Conservation (phyloP, 2,888 invertebrate genomes). For the Lithophane ornitopus region DNA sequence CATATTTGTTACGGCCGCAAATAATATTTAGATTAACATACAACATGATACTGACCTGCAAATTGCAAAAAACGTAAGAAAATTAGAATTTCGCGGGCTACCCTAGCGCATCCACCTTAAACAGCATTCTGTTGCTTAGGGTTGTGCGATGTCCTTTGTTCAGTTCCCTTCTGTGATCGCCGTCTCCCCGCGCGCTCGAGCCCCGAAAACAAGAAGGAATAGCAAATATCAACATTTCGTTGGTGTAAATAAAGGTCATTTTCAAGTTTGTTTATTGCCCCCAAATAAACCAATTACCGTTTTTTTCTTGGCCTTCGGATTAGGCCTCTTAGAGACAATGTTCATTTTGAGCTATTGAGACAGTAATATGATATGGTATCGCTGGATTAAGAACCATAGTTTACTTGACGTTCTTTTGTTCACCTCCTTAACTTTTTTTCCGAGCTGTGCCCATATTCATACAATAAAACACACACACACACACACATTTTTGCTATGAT, state of each 20-base stretch:
- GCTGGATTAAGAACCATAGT: neutral
- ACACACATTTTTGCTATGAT: neutral
- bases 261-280: neutral
- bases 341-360: neutral
- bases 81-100: too few relatives aligned
- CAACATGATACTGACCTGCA: too few relatives aligned
- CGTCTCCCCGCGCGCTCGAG: neutral
- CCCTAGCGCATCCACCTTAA: too few relatives aligned
- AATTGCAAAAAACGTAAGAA: too few relatives aligned
- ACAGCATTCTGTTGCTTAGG: too few relatives aligned
- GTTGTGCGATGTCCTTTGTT: constrained; percentile 63
- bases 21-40: too few relatives aligned
- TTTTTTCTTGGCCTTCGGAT: neutral
- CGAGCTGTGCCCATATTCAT: neutral
- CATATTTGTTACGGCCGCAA: too few relatives aligned
- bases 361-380: neutral
- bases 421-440: neutral
- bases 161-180: constrained; percentile 54
- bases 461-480: neutral
- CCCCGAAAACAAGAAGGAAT: neutral
- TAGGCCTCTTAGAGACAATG: neutral
- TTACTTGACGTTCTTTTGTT: neutral
- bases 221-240: neutral
- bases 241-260: neutral
- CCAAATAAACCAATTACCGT: neutral